These are phyloP conservation scores for Baryphthengus martii DNA, from an alignment of 2,113 vertebrate genomes.

Conservation along the genomic window DNA sequence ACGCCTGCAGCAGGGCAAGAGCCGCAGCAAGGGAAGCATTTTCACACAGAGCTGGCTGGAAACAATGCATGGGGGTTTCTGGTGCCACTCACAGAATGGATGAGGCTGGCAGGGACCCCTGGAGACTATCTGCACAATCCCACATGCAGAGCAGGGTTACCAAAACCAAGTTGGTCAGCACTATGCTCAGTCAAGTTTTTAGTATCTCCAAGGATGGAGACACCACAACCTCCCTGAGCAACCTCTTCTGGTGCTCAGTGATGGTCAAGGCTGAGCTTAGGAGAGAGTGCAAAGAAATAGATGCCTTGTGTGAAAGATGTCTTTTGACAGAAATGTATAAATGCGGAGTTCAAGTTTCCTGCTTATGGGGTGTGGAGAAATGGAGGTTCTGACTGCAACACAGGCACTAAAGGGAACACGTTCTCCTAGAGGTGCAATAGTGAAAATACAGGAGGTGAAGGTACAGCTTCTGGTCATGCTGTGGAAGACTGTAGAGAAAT, in stretches of 20 bases:
- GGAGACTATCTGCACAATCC: not conserved
- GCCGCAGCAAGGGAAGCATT: not conserved
- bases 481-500: not conserved
- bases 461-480: not conserved
- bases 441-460: not conserved
- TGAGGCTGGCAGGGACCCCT: not conserved
- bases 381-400: not conserved
- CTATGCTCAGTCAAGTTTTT: not conserved
- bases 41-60: not conserved
- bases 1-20: not conserved
- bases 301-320: not conserved
- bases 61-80: not conserved
- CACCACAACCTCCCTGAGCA: not conserved
- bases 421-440: not conserved
- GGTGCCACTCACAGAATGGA: not conserved
- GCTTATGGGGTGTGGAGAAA: not conserved
- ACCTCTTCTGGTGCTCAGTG: not conserved
- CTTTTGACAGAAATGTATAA: not conserved
- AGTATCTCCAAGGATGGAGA: not conserved
- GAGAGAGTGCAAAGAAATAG: not conserved
- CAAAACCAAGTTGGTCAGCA: accelerated
- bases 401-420: not conserved
- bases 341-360: not conserved
- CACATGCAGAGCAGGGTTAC: not conserved
- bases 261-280: not conserved